Evolutionary conservation across 2,113 vertebrate species (phyloP).

Genomic region (Zapus hudsonius): DNA sequence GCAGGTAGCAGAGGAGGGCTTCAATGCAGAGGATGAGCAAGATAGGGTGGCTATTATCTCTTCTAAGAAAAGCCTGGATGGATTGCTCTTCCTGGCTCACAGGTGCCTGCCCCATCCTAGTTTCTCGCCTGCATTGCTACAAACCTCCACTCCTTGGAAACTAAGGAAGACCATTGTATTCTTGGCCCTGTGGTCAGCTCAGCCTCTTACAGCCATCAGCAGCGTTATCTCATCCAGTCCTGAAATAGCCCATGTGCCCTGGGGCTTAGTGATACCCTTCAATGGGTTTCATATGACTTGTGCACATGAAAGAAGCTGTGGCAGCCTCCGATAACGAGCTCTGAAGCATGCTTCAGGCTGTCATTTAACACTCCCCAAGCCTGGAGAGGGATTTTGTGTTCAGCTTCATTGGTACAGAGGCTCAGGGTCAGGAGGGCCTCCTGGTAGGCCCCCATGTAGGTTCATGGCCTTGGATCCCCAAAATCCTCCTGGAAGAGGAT

Average conservation of each 20-base stretch:
- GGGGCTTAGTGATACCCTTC: background rate
- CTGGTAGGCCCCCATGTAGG: background rate
- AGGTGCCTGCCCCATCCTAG: background rate
- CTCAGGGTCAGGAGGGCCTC: background rate
- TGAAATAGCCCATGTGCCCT: background rate
- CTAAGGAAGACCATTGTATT: background rate
- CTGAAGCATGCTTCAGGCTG: background rate
- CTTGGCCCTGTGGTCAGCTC: background rate
- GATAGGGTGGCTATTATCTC: background rate
- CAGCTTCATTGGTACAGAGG: background rate
- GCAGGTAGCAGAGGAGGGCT: no score
- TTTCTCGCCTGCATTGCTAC: background rate
- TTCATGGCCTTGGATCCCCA: background rate
- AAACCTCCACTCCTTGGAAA: background rate
- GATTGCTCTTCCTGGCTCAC: no score
- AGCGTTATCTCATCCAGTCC: background rate
- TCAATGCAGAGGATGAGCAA: background rate
- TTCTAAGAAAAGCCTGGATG: background rate
- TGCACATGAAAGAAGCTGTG: background rate
- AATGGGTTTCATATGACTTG: background rate
- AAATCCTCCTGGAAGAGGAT: background rate
- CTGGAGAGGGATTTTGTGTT: background rate
- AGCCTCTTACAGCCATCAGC: background rate
- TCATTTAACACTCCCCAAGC: no score
- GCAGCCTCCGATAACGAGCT: no score